Evolutionary conservation across 2,797 vertebrate genomes (phyloP), one percentile per base, ranked within the genome.

Genomic region (Acipenser transmontanus): DNA sequence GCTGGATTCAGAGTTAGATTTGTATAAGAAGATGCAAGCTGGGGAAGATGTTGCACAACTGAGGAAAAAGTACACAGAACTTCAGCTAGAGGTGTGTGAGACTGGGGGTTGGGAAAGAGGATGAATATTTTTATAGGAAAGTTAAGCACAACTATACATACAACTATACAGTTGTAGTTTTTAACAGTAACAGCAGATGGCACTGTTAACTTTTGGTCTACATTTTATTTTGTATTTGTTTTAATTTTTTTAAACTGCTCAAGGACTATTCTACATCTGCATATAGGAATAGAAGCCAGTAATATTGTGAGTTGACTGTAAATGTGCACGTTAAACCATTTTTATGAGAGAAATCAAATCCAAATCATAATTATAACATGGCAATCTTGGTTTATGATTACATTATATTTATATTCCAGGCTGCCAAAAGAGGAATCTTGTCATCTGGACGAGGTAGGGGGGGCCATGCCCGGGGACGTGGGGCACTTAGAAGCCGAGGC

Each of bases 11-110:
- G 96, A 99, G 81, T 81, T 99, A 77, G 97, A 99, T 74, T 91
- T 98, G 76, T 94, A 95, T 80, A 96, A 98, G 85, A 99, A 98
- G 87, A 91, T 92, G 76, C 95, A 98, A 84, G 88, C 95, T 66
- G 97, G 96, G 71, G 96, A 98, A 73, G 96, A 98, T 84, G 95
- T 93, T 7, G 94, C 94, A 67, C 81, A 93, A 81, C 86, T 98
- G 72, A 93, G 94, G 81, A 85, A 93, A 61, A 95, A 90, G 78
- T 98, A 97, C 50, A 97, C 94, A 63, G 94, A 95, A 74, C 89
- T 98, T 66, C 96, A 98, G 75, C 90, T 98, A 34, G 97, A 99
- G 92, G 96, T 98, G 90, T 34, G 34, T 3, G 34, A 34, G 34
- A 4, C 34, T 34, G 34, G 34, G 34, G 34, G 34, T 34, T 34